Conservation (phyloP, 2,797 vertebrate genomes). For the Miichthys miiuy region DNA sequence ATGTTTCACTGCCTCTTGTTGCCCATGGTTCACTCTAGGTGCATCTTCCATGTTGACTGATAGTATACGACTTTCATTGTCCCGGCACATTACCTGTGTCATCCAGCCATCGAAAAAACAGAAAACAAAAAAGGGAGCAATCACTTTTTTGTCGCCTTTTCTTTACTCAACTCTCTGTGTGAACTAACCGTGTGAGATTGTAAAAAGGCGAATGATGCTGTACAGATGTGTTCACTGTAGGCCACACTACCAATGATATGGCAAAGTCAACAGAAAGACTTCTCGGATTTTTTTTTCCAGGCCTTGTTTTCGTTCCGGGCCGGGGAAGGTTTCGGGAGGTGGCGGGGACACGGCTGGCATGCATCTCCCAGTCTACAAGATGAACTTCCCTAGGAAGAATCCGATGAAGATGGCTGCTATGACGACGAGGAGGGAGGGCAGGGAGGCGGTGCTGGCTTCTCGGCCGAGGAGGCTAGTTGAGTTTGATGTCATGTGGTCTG, state of each 20-base stretch:
- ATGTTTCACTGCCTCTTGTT: slow-evolving; percentile 86
- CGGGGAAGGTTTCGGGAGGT: slow-evolving; percentile 37
- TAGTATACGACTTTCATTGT: slow-evolving; percentile 86
- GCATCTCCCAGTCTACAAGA: slow-evolving; percentile 95
- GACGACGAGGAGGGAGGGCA: slow-evolving; percentile 98
- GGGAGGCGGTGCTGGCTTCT: slow-evolving; percentile 91
- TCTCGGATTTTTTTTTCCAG: slow-evolving; percentile 78
- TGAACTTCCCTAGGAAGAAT: slow-evolving; percentile 99
- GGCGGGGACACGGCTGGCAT: slow-evolving; percentile 85
- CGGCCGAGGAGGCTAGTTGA: slow-evolving; percentile 87
- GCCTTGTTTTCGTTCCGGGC: slow-evolving; percentile 68
- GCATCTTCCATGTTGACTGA: slow-evolving; percentile 82
- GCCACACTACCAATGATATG: slow-evolving; percentile 94
- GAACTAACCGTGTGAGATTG: slow-evolving; percentile 87
- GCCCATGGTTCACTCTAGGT: slow-evolving; percentile 77
- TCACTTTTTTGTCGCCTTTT: slow-evolving; percentile 71
- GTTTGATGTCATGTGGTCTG: slow-evolving; percentile 90
- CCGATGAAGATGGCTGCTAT: slow-evolving; percentile 99
- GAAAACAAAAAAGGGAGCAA: slow-evolving; percentile 43
- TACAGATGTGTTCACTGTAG: slow-evolving; percentile 88
- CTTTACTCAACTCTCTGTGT: slow-evolving; percentile 75
- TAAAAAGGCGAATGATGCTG: slow-evolving; percentile 92
- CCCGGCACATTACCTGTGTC: slow-evolving; percentile 70
- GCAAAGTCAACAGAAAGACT: slow-evolving; percentile 94
- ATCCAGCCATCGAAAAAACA: slow-evolving; percentile 59